Conservation (phyloP, 2,888 invertebrate genomes). For the Syritta pipiens region DNA sequence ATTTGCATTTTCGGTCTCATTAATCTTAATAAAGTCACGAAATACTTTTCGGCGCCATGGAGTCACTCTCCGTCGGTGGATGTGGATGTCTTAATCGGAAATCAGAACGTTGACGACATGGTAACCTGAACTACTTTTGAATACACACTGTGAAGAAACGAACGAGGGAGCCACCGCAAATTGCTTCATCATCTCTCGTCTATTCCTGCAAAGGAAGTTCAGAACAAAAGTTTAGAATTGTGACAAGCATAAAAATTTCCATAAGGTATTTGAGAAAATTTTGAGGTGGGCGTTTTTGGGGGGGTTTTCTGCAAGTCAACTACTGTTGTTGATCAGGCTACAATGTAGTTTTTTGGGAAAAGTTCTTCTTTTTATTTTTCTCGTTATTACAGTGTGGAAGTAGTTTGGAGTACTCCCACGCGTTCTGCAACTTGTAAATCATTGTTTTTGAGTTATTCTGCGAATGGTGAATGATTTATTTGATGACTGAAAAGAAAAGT, state of each 20-base stretch:
- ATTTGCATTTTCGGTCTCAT: constrained; percentile 69
- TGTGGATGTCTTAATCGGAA: constrained; percentile 68
- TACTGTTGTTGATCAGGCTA: no score
- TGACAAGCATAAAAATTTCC: constrained; percentile 22
- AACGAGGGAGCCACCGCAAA: constrained; percentile 20
- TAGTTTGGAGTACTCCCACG: no score
- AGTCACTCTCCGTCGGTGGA: constrained; percentile 59
- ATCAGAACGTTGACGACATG: constrained; percentile 59
- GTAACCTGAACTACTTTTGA: constrained; percentile 58
- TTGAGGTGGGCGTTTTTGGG: not conserved
- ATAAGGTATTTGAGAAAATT: constrained; percentile 17
- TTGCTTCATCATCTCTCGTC: constrained; percentile 53
- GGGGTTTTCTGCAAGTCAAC: not conserved
- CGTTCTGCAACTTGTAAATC: no score
- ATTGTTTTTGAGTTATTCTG: no score
- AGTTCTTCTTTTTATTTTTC: no score
- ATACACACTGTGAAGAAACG: constrained; percentile 2
- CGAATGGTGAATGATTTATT: no score
- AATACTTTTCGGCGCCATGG: constrained; percentile 62
- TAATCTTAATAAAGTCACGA: constrained; percentile 69
- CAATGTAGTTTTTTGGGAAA: no score
- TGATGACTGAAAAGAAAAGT: no score
- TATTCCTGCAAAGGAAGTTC: constrained; percentile 16
- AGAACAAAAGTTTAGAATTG: constrained; percentile 23
- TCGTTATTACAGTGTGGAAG: no score